Percentiles rank a stretch among this genome's conserved stretches.
These are phyloP conservation scores for Hyperoplus lanceolatus DNA, from an alignment of 2,797 vertebrate species.

Conservation along the genomic window DNA sequence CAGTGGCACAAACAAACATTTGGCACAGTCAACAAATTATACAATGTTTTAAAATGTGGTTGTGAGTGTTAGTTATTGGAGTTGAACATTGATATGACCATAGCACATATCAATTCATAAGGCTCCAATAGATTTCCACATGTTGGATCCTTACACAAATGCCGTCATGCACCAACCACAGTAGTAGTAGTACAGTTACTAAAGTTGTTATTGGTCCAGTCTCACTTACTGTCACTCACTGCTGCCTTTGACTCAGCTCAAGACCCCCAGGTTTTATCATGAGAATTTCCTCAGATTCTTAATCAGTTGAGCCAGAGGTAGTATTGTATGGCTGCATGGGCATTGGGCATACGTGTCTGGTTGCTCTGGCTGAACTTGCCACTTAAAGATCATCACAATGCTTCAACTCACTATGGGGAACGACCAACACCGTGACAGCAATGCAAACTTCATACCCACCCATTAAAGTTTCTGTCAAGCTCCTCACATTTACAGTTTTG, in stretches of 20 bases:
- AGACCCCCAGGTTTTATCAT: constrained; percentile 16
- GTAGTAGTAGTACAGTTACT: too few relatives aligned
- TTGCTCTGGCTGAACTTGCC: constrained; percentile 29
- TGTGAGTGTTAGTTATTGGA: not conserved
- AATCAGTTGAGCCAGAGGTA: constrained; percentile 11
- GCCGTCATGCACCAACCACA: too few relatives aligned
- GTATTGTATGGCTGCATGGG: constrained; percentile 15
- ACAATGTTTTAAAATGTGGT: not conserved
- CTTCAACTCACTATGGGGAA: constrained; percentile 14
- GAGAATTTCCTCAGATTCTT: constrained; percentile 19
- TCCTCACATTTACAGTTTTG: constrained; percentile 6
- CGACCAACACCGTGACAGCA: constrained; percentile 10
- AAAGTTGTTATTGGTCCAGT: not conserved
- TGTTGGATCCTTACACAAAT: too few relatives aligned
- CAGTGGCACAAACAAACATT: not conserved
- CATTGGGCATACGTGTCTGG: constrained; percentile 24
- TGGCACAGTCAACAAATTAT: not conserved
- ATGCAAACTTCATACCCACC: constrained; percentile 23
- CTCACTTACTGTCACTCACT: not conserved
- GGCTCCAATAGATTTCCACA: too few relatives aligned
- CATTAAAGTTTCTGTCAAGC: constrained; percentile 9
- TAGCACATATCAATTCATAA: not conserved
- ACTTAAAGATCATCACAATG: constrained; percentile 9
- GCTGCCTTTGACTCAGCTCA: constrained; percentile 18
- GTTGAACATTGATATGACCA: not conserved